These are phyloP conservation scores for Eolophus roseicapilla DNA, from an alignment of 2,113 vertebrate genomes.

Conservation along the genomic window DNA sequence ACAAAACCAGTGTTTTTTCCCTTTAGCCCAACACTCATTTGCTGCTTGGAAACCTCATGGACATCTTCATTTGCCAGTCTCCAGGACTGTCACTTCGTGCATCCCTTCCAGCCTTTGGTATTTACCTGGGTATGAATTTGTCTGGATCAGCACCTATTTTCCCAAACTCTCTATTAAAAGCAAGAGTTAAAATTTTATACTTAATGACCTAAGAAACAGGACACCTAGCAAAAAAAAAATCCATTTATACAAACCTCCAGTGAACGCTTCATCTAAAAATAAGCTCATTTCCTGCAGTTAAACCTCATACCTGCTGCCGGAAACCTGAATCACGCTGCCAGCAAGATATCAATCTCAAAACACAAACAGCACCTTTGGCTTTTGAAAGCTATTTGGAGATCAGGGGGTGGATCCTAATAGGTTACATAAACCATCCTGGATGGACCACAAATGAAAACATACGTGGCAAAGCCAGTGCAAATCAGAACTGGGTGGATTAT, in stretches of 20 bases:
- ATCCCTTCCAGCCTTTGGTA: not conserved
- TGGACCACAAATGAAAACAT: not conserved
- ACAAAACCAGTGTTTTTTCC: not conserved
- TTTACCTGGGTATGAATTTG: not conserved
- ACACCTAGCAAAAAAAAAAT: not conserved
- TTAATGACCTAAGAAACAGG: constrained; percentile 10
- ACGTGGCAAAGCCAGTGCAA: not conserved
- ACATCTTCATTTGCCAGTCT: not conserved
- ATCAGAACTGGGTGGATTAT: not conserved
- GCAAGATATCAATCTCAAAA: constrained; percentile 5
- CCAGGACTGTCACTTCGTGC: not conserved
- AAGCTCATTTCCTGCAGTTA: constrained; percentile 46
- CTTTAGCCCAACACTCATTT: not conserved
- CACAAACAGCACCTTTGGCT: constrained; percentile 2
- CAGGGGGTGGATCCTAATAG: not conserved
- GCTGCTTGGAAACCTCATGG: not conserved
- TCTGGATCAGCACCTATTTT: not conserved
- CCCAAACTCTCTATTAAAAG: not conserved
- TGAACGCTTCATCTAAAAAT: constrained; percentile 2
- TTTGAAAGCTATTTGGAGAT: not conserved
- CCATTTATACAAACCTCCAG: constrained; percentile 33
- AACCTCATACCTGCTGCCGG: constrained; percentile 35
- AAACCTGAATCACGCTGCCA: constrained; percentile 1
- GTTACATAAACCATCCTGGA: not conserved
- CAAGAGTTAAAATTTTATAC: not conserved